Conservation (phyloP, 2,113 vertebrate species). For the Callipepla squamata region DNA sequence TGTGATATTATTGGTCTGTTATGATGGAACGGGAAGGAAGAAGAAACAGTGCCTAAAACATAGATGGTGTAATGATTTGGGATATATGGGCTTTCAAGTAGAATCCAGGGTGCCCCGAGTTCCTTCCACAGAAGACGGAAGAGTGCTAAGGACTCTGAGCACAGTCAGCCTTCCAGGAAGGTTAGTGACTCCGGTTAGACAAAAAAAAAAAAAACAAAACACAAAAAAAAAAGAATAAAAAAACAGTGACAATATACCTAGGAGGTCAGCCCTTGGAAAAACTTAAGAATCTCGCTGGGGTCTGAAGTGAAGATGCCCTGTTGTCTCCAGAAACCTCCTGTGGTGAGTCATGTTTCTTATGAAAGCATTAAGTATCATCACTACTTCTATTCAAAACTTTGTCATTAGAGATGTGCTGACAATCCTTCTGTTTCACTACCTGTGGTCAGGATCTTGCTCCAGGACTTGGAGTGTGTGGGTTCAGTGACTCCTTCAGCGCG, state of each 20-base stretch:
- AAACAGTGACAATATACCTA: not conserved
- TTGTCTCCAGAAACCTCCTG: not conserved
- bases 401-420: not conserved
- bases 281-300: not conserved
- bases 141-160: not conserved
- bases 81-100: not conserved
- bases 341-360: not conserved
- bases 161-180: not conserved
- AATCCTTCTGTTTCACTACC: not conserved
- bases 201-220: not conserved
- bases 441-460: not conserved
- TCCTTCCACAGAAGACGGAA: not conserved
- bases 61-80: not conserved
- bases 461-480: not conserved
- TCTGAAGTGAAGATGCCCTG: not conserved
- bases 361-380: not conserved
- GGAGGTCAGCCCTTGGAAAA: not conserved
- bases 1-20: not conserved
- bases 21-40: not conserved
- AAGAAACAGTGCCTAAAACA: not conserved
- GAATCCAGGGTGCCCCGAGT: not conserved
- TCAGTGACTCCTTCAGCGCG: not conserved
- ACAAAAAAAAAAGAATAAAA: not conserved
- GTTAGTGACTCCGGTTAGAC: not conserved
- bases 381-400: not conserved